Evolutionary conservation across 2,888 invertebrate species (phyloP).

Genomic region (Norana najaformis): DNA sequence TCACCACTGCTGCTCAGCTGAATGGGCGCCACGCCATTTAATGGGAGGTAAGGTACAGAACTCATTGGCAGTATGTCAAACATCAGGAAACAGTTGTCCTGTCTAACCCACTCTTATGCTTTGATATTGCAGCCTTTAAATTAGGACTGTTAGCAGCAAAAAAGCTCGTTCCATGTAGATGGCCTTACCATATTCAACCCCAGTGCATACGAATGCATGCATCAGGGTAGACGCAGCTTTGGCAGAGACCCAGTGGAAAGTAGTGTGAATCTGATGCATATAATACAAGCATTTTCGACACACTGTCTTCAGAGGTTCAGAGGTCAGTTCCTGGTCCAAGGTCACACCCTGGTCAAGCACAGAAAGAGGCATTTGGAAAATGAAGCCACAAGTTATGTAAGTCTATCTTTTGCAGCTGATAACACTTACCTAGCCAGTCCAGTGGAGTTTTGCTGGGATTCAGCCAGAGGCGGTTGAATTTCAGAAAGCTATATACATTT

Average conservation of each 20-base stretch:
- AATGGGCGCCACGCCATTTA: too few species aligned
- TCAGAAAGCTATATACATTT: too few species aligned
- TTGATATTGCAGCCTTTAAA: too few species aligned
- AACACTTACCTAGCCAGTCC: background rate
- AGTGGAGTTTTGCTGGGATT: background rate
- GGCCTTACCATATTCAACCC: background rate
- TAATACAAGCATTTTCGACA: background rate
- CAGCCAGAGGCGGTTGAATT: background rate
- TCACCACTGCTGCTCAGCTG: too few species aligned
- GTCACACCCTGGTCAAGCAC: background rate
- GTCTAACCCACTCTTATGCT: too few species aligned
- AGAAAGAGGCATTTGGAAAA: background rate
- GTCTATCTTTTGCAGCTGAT: background rate
- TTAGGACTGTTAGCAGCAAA: too few species aligned
- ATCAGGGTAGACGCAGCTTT: background rate
- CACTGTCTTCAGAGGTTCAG: background rate
- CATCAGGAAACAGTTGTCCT: too few species aligned
- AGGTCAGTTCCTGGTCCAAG: too few species aligned
- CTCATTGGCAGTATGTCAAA: too few species aligned
- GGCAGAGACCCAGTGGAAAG: too few species aligned
- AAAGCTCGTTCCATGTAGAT: background rate
- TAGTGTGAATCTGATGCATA: background rate
- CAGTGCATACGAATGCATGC: background rate
- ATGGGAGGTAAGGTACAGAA: too few species aligned
- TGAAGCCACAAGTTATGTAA: background rate